Evolutionary conservation across 1,140 invertebrate genomes (phyloP), one percentile per base, ranked within the genome.

Genomic region (Bactericera cockerelli): DNA sequence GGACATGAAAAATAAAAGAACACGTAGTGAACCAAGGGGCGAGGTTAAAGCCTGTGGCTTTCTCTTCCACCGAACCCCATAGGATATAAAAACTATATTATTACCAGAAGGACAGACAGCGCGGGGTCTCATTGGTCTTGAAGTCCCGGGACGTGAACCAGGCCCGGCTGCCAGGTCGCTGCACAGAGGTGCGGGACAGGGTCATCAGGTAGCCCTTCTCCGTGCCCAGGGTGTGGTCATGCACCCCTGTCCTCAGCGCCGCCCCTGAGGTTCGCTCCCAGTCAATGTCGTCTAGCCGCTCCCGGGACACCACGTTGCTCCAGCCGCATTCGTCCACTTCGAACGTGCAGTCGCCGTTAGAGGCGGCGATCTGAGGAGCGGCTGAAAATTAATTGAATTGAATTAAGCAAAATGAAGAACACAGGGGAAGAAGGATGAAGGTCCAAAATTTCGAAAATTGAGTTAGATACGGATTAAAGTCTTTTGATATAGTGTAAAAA

Each of bases 281-380:
- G 63, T 83, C 80, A 26, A 82, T 77, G 62, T 79, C 77, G 65
- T 80, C 78, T 1, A 76, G 55, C 16, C 77, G 70, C 61, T 79
- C 75, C 1, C 76, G 67, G 25, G 76, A 70, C 2, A 72, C 70
- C 2, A 79, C 76, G 67, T 82, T 83, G 1, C 72, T 75, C 81
- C 81, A 83, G 1, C 77, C 78, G 63, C 81, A 83, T 60, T 82
- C 80, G 61, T 83, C 80, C 13, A 81, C 75, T 67, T 83, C 81
- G 64, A 83, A 83, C 2, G 78, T 81, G 62, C 81, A 82, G 63
- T 82, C 80, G 1, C 79, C 77, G 1, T 72, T 68, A 16, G 66
- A 67, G 1, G 74, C 69, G 1, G 79, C 79, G 1, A 79, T 76
- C 70, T 81, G 79, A 1, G 79, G 79, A 2, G 75, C 72, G 58